Base-by-base conservation (phyloP, 2,113 vertebrate genomes). In the Probosciger aterrimus region DNA sequence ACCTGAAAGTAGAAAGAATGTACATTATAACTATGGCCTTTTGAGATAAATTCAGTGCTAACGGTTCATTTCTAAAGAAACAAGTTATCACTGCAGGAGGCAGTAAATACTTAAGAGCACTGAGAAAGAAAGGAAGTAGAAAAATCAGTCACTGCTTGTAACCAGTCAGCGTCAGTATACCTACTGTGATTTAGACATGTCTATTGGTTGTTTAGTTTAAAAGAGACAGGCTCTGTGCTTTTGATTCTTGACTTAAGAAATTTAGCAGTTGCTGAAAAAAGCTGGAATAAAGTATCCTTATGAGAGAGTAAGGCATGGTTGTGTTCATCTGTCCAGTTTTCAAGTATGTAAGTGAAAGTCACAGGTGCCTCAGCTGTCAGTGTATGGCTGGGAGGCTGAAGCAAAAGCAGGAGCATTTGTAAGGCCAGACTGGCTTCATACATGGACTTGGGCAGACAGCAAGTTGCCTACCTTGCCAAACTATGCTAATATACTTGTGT, bases 51-150 rank as follows among this genome's bases (percentile, higher is more conserved):
- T 94, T 95, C 46, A 67, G 16, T 53, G 67, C 25, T 91, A 96
- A 94, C 3, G 70, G 92, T 78, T 96, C 35, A 81, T 94, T 94
- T 92, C 80, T 93, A 96, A 96, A 91, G 55, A 96, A 96, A 92
- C 64, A 83, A 75, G 73, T 81, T 92, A 86, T 88, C 80, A 68
- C 50, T 60, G 33, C 5, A 4, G 76, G 84, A 88, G 37, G 43
- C 44, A 82, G 41, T 69, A 95, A 95, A 94, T 84, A 84, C 82
- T 83, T 83, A 81, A 80, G 85, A 83, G 86, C 47, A 52, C 10
- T 43, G 75, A 92, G 70, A 69, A 92, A 69, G 59, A 59, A 16
- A 76, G 44, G 37, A 91, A 86, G 39, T 19, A 93, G 39, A 90
- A 89, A 91, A 90, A 71, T 43, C 53, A 47, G 46, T 55, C 50